Evolutionary conservation across 2,888 invertebrate species (phyloP).

Genomic region (Pseudococcus longispinus): DNA sequence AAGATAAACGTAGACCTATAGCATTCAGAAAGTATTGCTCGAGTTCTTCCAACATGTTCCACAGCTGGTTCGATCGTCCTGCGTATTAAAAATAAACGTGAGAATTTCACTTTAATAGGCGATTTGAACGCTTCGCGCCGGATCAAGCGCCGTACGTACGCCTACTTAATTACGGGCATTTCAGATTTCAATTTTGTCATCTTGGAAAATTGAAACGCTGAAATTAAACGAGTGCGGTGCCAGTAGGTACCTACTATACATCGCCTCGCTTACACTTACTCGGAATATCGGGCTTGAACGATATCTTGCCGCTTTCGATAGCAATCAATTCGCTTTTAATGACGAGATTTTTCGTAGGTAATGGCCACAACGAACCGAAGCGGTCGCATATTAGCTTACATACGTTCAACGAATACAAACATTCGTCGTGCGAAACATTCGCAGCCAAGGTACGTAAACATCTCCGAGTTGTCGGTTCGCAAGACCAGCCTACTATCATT

Average conservation of each 20-base stretch:
- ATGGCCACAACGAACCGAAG: slow-evolving; percentile 75
- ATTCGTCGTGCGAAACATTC: not conserved
- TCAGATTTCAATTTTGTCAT: too few species aligned
- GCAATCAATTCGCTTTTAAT: not conserved
- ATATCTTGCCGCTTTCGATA: slow-evolving; percentile 35
- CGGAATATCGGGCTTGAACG: slow-evolving; percentile 23
- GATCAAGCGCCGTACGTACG: too few species aligned
- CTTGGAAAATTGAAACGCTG: too few species aligned
- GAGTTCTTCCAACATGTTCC: slow-evolving; percentile 29
- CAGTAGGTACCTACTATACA: too few species aligned
- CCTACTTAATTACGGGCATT: too few species aligned
- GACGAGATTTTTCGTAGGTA: slow-evolving; percentile 67
- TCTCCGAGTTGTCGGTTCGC: not conserved
- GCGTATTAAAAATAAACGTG: not conserved
- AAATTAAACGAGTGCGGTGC: too few species aligned
- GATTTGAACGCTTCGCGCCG: too few species aligned
- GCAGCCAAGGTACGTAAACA: slow-evolving; percentile 9
- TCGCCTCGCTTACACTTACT: not conserved
- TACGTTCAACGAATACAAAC: slow-evolving; percentile 66
- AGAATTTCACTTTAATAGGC: too few species aligned
- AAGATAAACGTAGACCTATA: not conserved
- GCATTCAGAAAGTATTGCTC: slow-evolving; percentile 43
- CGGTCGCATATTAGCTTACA: slow-evolving; percentile 75
- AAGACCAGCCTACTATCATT: not conserved
- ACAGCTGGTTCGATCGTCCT: slow-evolving; percentile 24